A percentile compares a stretch with the other conserved stretches of the same genome.
These are phyloP conservation scores for Myotis daubentonii DNA, from an alignment of 2,797 vertebrate species.

Conservation along the genomic window DNA sequence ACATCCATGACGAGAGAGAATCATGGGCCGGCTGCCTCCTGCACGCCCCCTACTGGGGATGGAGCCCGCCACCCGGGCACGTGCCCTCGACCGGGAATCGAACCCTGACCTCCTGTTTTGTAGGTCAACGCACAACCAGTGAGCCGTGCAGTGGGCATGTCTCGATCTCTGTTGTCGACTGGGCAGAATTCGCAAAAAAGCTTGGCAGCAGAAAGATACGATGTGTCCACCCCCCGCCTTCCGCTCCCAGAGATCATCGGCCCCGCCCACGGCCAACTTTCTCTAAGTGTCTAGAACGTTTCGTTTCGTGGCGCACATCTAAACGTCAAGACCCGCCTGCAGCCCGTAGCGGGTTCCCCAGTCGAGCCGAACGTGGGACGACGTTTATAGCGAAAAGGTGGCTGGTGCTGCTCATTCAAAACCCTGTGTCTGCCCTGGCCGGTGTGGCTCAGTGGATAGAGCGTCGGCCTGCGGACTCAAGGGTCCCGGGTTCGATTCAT, in stretches of 20 bases:
- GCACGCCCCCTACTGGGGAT: no score
- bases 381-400: accelerated
- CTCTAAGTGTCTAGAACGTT: conserved; percentile 27
- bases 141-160: conserved; percentile 16
- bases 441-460: no score
- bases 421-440: no score
- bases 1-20: no score
- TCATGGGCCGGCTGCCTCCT: no score
- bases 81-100: no score
- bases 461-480: no score
- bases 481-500: no score
- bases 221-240: accelerated
- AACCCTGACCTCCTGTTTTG: no score
- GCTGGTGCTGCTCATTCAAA: not conserved
- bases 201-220: not conserved
- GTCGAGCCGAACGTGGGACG: accelerated
- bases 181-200: not conserved
- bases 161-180: not conserved
- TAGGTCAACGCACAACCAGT: no score
- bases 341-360: accelerated
- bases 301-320: not conserved
- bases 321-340: accelerated
- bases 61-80: no score
- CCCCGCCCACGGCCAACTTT: not conserved
- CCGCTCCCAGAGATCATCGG: not conserved